These are phyloP conservation scores for Mareca penelope DNA, from an alignment of 2,797 vertebrate species.

Conservation along the genomic window DNA sequence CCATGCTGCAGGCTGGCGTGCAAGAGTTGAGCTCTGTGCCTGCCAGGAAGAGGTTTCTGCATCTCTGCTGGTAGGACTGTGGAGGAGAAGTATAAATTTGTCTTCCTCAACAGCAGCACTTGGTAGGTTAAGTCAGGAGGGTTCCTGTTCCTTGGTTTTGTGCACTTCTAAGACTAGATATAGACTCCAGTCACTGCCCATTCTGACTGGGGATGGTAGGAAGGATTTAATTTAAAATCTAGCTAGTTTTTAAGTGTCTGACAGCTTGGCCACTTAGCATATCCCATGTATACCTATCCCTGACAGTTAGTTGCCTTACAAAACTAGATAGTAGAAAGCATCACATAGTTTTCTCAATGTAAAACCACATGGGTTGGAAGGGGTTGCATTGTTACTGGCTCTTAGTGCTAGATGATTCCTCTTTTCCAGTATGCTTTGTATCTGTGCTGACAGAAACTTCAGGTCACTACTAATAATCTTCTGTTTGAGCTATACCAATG, in stretches of 20 bases:
- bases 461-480: slow-evolving; percentile 8
- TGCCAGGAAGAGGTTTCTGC: neutral
- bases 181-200: neutral
- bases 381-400: neutral
- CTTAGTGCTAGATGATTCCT: neutral
- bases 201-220: neutral
- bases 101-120: neutral
- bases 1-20: neutral
- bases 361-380: neutral
- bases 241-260: neutral
- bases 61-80: neutral
- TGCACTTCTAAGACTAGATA: neutral
- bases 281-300: neutral
- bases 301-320: neutral
- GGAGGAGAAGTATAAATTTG: neutral
- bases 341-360: neutral
- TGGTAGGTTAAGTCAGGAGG: neutral
- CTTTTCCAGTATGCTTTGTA: neutral
- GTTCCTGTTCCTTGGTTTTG: neutral
- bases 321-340: neutral
- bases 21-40: neutral
- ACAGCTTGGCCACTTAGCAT: neutral
- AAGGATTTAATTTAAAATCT: neutral
- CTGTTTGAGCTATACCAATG: neutral
- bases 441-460: neutral